Evolutionary conservation across 2,888 invertebrate species (phyloP).

Genomic region (Parthenolecanium corni): DNA sequence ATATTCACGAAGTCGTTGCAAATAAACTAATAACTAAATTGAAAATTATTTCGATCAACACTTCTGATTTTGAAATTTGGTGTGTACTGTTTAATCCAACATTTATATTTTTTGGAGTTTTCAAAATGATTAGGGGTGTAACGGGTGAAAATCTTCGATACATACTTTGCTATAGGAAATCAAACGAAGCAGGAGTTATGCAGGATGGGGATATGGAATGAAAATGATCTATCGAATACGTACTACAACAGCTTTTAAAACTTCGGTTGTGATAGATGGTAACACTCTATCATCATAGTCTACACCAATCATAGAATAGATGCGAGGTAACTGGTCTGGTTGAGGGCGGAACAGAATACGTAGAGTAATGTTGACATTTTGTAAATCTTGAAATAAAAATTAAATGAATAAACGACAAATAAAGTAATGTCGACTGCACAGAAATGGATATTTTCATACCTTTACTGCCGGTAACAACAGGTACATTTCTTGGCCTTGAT

Average conservation of each 20-base stretch:
- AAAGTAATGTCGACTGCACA: neutral
- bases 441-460: constrained; percentile 42
- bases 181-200: too few relatives aligned
- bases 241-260: constrained; percentile 90
- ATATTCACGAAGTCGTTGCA: too few relatives aligned
- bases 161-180: too few relatives aligned
- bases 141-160: too few relatives aligned
- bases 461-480: constrained; percentile 95
- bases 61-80: too few relatives aligned
- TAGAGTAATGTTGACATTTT: constrained; percentile 97
- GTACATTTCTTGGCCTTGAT: constrained; percentile 90
- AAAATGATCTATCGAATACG: too few relatives aligned
- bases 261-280: constrained; percentile 97
- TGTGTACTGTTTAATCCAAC: too few relatives aligned
- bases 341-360: constrained; percentile 93
- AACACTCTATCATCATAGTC: constrained; percentile 98
- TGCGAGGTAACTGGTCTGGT: constrained; percentile 84
- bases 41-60: too few relatives aligned
- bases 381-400: constrained; percentile 62
- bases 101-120: too few relatives aligned
- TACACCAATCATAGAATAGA: constrained; percentile 88
- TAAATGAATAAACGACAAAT: neutral
- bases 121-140: too few relatives aligned
- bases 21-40: too few relatives aligned
- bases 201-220: too few relatives aligned